These are phyloP conservation scores for Scolopax rusticola DNA, from an alignment of 2,797 vertebrate genomes.

Conservation along the genomic window DNA sequence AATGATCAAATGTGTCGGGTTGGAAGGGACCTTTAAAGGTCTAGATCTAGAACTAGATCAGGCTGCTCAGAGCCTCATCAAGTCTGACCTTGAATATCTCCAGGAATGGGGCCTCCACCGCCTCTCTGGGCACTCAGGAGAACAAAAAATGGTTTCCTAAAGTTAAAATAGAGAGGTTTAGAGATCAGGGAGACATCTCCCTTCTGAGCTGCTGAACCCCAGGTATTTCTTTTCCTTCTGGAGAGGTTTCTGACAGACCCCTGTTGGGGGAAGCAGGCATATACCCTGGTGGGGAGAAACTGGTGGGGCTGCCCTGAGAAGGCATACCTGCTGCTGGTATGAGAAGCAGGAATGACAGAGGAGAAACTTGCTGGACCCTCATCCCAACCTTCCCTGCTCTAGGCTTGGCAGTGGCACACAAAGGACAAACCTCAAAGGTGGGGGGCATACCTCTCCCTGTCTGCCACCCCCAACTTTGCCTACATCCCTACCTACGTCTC, in stretches of 20 bases:
- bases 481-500: background rate
- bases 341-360: background rate
- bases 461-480: background rate
- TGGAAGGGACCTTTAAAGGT: too few relatives aligned
- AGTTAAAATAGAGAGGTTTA: background rate
- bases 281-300: background rate
- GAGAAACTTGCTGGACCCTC: background rate
- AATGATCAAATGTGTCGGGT: too few relatives aligned
- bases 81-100: too few relatives aligned
- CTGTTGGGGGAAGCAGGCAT: background rate
- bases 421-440: background rate
- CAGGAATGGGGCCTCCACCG: too few relatives aligned
- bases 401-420: background rate
- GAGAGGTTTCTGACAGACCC: background rate
- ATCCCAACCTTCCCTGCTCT: background rate
- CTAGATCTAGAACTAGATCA: too few relatives aligned
- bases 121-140: background rate
- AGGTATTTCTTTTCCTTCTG: background rate
- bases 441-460: background rate
- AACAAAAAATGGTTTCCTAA: background rate
- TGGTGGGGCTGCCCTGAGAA: background rate
- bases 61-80: too few relatives aligned
- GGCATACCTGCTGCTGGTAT: background rate
- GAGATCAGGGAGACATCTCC: background rate
- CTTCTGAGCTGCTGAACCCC: background rate